Conservation (phyloP, 2,888 invertebrate genomes). For the Pollenia labialis region DNA sequence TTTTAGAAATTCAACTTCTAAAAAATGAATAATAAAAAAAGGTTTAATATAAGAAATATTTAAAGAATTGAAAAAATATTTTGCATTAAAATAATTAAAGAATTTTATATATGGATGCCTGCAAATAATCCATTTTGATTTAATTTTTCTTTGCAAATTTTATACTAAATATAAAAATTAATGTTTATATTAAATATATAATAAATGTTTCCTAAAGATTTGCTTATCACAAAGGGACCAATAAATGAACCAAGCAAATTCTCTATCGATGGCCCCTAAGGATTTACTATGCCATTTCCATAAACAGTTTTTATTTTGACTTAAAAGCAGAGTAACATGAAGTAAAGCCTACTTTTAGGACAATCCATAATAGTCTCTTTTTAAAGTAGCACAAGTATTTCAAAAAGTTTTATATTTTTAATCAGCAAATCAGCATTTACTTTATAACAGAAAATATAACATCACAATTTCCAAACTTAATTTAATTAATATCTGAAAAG, state of each 20-base stretch:
- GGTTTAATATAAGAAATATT: too few species aligned
- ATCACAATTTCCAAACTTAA: not conserved
- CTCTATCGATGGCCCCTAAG: not conserved
- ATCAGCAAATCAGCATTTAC: constrained; percentile 6
- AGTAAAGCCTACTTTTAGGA: not conserved
- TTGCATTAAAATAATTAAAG: not conserved
- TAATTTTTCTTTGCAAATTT: too few species aligned
- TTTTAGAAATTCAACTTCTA: too few species aligned
- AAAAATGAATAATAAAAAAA: too few species aligned
- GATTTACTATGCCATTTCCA: not conserved
- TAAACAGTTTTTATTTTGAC: not conserved
- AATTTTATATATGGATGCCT: not conserved
- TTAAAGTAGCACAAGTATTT: not conserved
- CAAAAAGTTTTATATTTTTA: not conserved
- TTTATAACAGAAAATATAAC: not conserved
- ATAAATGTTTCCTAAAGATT: too few species aligned
- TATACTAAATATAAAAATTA: too few species aligned
- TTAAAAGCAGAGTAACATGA: not conserved
- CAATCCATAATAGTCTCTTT: not conserved
- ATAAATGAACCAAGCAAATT: too few species aligned
- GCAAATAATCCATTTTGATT: too few species aligned
- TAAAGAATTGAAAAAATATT: not conserved
- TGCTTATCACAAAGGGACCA: too few species aligned
- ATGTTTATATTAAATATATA: too few species aligned
- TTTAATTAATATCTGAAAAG: constrained; percentile 28